Evolutionary conservation across 2,113 vertebrate species (phyloP).

Genomic region (Carlito syrichta): DNA sequence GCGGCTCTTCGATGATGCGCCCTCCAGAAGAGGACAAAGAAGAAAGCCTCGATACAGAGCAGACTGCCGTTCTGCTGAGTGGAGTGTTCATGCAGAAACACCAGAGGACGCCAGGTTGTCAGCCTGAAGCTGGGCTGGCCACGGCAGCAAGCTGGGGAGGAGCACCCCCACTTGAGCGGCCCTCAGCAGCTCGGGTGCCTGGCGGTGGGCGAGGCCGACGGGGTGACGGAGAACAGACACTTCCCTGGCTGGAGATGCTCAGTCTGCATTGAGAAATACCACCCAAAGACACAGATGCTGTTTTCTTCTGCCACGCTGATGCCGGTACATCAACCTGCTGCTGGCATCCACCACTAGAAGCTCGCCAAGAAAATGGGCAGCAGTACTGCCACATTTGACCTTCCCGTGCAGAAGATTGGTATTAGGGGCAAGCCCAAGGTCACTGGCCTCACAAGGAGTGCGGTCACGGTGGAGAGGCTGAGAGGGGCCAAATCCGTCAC

Average conservation of each 20-base stretch:
- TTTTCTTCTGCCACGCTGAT: constrained; percentile 94
- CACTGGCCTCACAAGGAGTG: constrained; percentile 91
- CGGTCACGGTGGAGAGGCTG: constrained; percentile 92
- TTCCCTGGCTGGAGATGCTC: constrained; percentile 92
- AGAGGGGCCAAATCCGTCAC: constrained; percentile 93
- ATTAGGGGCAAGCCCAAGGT: constrained; percentile 92
- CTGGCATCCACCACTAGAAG: constrained; percentile 89
- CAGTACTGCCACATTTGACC: constrained; percentile 86
- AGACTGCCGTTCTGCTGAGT: constrained; percentile 89
- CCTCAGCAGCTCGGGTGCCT: constrained; percentile 90
- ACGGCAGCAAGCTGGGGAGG: constrained; percentile 92
- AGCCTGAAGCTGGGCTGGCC: constrained; percentile 93
- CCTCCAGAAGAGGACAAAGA: not conserved
- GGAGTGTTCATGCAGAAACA: constrained; percentile 94
- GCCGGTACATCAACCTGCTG: constrained; percentile 87
- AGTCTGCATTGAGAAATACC: no score
- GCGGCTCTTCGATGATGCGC: not conserved
- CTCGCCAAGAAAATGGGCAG: constrained; percentile 86
- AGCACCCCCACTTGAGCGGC: constrained; percentile 89
- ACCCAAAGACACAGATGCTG: constrained; percentile 89
- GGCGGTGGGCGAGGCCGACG: constrained; percentile 94
- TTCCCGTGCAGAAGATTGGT: constrained; percentile 91
- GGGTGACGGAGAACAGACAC: constrained; percentile 94
- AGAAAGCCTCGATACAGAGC: constrained; percentile 27
- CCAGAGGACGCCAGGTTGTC: constrained; percentile 86